Conservation (phyloP, 1,140 invertebrate genomes). For the Tetranychus cinnabarinus region DNA sequence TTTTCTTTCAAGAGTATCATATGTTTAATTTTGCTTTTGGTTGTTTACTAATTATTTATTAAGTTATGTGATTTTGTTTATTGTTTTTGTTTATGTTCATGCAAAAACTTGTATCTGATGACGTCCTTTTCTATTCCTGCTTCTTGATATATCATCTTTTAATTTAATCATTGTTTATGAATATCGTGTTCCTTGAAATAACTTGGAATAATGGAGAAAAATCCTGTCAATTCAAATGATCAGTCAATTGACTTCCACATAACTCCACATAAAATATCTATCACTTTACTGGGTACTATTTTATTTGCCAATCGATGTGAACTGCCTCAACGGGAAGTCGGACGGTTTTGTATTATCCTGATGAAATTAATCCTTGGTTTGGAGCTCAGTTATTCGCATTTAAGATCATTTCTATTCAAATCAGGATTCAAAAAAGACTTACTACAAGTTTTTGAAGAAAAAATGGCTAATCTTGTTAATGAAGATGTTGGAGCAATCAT, state of each 20-base stretch:
- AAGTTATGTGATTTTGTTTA: no score
- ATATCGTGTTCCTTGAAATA: no score
- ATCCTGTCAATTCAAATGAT: neutral
- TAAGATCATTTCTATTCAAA: neutral
- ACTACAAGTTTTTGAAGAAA: neutral
- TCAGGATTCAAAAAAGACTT: neutral
- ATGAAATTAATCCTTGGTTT: conserved; percentile 2
- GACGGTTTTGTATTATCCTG: neutral
- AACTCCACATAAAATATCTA: conserved; percentile 1
- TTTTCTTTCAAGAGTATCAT: no score
- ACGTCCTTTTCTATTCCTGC: no score
- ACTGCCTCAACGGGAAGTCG: neutral
- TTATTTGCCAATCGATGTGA: neutral
- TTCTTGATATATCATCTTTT: no score
- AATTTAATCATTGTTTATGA: no score
- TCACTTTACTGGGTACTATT: neutral
- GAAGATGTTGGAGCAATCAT: neutral
- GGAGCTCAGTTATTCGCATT: neutral
- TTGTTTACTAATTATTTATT: no score
- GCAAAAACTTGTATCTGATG: no score
- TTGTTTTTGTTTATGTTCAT: no score
- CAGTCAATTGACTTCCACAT: neutral
- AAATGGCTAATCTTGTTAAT: neutral
- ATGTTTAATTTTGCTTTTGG: no score
- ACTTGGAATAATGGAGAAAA: no score